phyloP scores from a whole-genome alignment of 1,140 invertebrate species.

The Aethina tumida region DNA sequence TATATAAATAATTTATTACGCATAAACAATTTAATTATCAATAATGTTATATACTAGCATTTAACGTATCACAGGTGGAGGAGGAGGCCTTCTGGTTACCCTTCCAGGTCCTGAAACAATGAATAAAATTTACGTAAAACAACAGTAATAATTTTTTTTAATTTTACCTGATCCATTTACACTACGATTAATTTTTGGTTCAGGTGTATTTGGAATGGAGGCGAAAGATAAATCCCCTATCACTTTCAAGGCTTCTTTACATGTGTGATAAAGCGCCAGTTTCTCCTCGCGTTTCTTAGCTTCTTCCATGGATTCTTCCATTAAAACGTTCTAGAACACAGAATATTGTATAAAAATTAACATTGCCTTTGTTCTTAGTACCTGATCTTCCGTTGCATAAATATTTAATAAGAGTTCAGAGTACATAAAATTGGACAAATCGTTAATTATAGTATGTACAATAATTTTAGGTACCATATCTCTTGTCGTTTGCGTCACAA shows the following conservation, averaged over 20 bases:
- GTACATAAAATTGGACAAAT: constrained; percentile 96
- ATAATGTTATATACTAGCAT: too few relatives aligned
- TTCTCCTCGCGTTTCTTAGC: constrained; percentile 94
- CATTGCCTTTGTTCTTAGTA: constrained; percentile 35
- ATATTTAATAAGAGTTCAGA: constrained; percentile 91
- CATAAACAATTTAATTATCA: too few relatives aligned
- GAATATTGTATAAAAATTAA: neutral
- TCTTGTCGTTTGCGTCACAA: constrained; percentile 95
- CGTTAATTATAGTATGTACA: constrained; percentile 97
- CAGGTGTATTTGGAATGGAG: too few relatives aligned
- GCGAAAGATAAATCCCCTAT: constrained; percentile 98
- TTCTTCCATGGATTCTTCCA: constrained; percentile 98
- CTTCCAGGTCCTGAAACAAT: too few relatives aligned
- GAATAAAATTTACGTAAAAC: too few relatives aligned
- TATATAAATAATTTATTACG: too few relatives aligned
- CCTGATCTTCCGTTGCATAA: constrained; percentile 94
- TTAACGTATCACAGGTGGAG: too few relatives aligned
- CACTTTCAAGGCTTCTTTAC: constrained; percentile 93
- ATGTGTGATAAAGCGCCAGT: constrained; percentile 98
- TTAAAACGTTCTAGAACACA: constrained; percentile 90
- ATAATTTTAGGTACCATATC: constrained; percentile 98
- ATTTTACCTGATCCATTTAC: too few relatives aligned
- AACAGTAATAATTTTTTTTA: too few relatives aligned
- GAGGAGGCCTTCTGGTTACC: too few relatives aligned
- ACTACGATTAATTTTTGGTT: too few relatives aligned